These are phyloP conservation scores for Cheiracanthium punctorium DNA, from an alignment of 2,888 invertebrate genomes.

Conservation along the genomic window DNA sequence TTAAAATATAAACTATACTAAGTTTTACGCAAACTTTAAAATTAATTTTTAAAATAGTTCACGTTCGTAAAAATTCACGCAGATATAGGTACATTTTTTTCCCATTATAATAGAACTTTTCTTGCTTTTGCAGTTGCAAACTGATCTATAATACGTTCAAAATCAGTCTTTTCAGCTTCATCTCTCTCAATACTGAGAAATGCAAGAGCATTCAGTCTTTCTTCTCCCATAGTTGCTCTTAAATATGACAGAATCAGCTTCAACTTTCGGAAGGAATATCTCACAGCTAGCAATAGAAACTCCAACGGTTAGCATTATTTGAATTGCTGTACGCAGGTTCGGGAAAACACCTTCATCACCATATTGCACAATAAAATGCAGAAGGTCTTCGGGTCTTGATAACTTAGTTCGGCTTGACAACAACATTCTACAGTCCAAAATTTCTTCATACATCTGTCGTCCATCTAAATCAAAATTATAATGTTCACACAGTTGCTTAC, in stretches of 20 bases:
- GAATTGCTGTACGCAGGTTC: neutral
- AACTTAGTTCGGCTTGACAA: neutral
- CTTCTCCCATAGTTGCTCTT: too few species aligned
- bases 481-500: neutral
- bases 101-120: too few species aligned
- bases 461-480: neutral
- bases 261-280: neutral
- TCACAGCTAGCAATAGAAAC: neutral
- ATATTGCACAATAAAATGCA: neutral
- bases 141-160: too few species aligned
- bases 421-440: slow-evolving; percentile 1
- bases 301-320: neutral
- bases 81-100: too few species aligned
- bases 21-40: too few species aligned
- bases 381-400: neutral
- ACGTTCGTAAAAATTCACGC: too few species aligned
- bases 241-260: neutral
- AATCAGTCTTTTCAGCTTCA: too few species aligned
- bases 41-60: too few species aligned
- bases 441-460: neutral
- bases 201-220: too few species aligned
- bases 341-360: neutral
- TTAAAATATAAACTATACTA: too few species aligned
- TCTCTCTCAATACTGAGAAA: too few species aligned
- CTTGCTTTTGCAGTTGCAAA: too few species aligned